Base-by-base conservation (phyloP, 2,888 invertebrate species). In the Oxycera nigricornis region DNA sequence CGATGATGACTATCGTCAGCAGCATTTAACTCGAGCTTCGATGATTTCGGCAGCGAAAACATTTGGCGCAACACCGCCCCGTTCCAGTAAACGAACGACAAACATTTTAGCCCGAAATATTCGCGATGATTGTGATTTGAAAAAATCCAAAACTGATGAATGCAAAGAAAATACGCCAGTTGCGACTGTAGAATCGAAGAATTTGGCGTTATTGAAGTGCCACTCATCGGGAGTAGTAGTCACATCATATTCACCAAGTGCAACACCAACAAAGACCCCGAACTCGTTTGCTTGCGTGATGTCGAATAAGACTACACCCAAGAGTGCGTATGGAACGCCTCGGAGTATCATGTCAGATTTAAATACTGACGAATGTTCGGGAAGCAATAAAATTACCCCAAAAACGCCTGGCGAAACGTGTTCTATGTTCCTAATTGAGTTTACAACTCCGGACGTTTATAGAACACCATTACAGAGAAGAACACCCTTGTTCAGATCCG, bases 401-500 rank as follows among this genome's bases (percentile, higher is more conserved):
- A 30, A 26, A 20, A 80, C 81, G 14, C 81, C 82, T 20, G 80
- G 80, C 3, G 78, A 78, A 39, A 78, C 78, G 28, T 77, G 80
- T 0, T 83, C 84, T 1, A 84, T 84, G 84, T 80, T 79, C 80
- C 76, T 84, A 28, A 81, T 84, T 59, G 84, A 84, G 77, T 78
- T 83, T 26, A 84, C 83, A 6, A 84, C 84, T 14, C 84, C 84
- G 2, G 70, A 70, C n/a, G 24, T 70, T 31, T 70, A 52, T 28
- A 52, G 50, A 14, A 67, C 41, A 28, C 55, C 62, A 14, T 1
- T 39, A 1, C 62, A 67, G 39, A 57, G 30, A 20, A 28, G n/a
- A 17, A 67, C 30, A 17, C 59, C 67, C 30, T 26, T 59, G 1
- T 74, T 74, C 14, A 52, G 65, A 39, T 74, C 73, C 9, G 73